Evolutionary conservation across 2,888 invertebrate genomes (phyloP).

Genomic region (Prosapia bicincta): DNA sequence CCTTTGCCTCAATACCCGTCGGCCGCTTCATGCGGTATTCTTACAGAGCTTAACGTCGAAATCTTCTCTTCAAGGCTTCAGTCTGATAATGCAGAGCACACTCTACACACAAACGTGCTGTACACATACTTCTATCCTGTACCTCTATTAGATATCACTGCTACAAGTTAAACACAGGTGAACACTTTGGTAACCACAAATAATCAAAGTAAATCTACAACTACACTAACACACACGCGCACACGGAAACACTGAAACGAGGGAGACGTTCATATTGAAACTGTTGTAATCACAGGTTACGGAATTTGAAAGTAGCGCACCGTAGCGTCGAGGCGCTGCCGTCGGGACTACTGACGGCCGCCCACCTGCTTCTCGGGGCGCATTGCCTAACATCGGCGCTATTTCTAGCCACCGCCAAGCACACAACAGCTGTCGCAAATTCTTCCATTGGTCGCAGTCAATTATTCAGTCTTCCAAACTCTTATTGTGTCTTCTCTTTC

Average conservation of each 20-base stretch:
- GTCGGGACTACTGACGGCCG: conserved; percentile 17
- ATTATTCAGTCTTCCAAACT: conserved; percentile 21
- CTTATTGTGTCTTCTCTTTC: not conserved
- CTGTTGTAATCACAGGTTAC: not conserved
- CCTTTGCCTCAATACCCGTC: not conserved
- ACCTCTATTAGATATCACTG: no score
- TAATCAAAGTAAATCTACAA: no score
- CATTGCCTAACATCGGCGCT: conserved; percentile 21
- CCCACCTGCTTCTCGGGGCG: conserved; percentile 12
- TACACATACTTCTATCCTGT: no score
- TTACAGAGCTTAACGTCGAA: not conserved
- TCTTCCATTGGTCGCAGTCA: conserved; percentile 15
- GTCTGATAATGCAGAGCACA: no score
- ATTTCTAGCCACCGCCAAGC: conserved; percentile 18
- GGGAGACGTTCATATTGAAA: not conserved
- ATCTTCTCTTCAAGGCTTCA: not conserved
- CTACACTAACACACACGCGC: not conserved
- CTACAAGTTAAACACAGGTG: no score
- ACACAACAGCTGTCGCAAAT: conserved; percentile 15
- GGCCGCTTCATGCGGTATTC: not conserved
- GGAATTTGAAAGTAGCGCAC: not conserved
- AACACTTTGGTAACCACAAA: no score
- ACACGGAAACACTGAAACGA: not conserved
- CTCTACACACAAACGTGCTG: no score
- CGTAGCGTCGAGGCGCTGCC: not conserved